phyloP scores from a whole-genome alignment of 1,140 invertebrate species.

The Plutomurus gul region DNA sequence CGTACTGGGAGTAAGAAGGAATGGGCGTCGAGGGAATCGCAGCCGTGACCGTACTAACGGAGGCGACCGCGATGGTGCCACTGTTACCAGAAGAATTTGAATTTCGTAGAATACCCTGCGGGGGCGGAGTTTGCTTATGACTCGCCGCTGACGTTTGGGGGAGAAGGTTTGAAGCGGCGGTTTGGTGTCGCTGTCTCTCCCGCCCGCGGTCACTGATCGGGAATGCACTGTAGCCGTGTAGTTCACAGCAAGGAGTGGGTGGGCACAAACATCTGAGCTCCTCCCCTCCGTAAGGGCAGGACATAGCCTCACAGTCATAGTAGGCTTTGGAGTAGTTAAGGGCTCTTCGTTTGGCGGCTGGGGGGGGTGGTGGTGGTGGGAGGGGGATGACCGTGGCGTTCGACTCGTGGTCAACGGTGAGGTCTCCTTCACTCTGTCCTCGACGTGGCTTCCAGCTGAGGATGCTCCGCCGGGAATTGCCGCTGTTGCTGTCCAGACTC shows the following conservation, averaged over 20 bases:
- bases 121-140: neutral
- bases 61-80: slow-evolving; percentile 55
- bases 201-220: neutral
- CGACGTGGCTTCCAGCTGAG: slow-evolving; percentile 29
- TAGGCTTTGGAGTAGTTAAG: slow-evolving; percentile 24
- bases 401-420: slow-evolving; percentile 3
- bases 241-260: slow-evolving; percentile 41
- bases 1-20: neutral
- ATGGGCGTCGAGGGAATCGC: slow-evolving; percentile 43
- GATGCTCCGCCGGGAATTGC: neutral
- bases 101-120: slow-evolving; percentile 47
- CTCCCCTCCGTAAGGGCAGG: slow-evolving; percentile 30
- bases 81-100: slow-evolving; percentile 39
- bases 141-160: slow-evolving; percentile 58
- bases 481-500: slow-evolving; percentile 40
- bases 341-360: neutral
- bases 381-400: neutral
- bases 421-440: slow-evolving; percentile 48
- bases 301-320: slow-evolving; percentile 31
- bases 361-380: slow-evolving; percentile 47
- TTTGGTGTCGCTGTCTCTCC: neutral
- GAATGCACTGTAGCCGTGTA: slow-evolving; percentile 17
- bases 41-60: neutral
- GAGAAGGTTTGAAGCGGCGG: slow-evolving; percentile 69
- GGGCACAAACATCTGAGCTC: slow-evolving; percentile 44